These are phyloP conservation scores for Zhuqinia jingwanae DNA, from an alignment of 2,888 invertebrate species.

Conservation along the genomic window DNA sequence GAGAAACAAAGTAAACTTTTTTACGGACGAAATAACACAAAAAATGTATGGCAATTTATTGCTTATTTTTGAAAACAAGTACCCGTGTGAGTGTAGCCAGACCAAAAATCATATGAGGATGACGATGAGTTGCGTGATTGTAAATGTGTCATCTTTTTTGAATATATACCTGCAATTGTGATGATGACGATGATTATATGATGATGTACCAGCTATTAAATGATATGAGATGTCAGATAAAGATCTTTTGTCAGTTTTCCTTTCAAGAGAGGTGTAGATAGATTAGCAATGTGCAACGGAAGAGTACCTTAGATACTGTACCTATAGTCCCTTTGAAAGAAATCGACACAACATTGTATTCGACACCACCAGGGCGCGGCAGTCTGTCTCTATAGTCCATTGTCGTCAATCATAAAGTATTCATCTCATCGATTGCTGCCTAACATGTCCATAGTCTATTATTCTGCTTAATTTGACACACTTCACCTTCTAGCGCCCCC, in stretches of 20 bases:
- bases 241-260: not conserved
- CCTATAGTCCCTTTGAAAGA: not conserved
- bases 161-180: not conserved
- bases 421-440: not conserved
- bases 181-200: constrained; percentile 1
- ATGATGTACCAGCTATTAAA: not conserved
- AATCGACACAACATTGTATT: not conserved
- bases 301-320: too few species aligned
- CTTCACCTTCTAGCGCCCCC: constrained; percentile 46
- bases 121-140: not conserved
- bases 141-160: constrained; percentile 33
- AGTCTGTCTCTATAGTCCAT: not conserved
- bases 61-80: too few species aligned
- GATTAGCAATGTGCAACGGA: too few species aligned
- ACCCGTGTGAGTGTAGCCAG: too few species aligned
- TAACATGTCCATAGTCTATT: constrained; percentile 21
- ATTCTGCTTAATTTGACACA: constrained; percentile 52
- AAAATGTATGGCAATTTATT: too few species aligned
- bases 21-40: too few species aligned
- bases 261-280: not conserved
- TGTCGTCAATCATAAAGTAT: not conserved
- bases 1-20: too few species aligned
- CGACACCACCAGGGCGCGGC: not conserved
- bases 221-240: not conserved
- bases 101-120: too few species aligned